A percentile compares a stretch with the other conserved stretches of the same genome.
Evolutionary conservation across 2,888 invertebrate genomes (phyloP).

Genomic region (Phortica okadai): DNA sequence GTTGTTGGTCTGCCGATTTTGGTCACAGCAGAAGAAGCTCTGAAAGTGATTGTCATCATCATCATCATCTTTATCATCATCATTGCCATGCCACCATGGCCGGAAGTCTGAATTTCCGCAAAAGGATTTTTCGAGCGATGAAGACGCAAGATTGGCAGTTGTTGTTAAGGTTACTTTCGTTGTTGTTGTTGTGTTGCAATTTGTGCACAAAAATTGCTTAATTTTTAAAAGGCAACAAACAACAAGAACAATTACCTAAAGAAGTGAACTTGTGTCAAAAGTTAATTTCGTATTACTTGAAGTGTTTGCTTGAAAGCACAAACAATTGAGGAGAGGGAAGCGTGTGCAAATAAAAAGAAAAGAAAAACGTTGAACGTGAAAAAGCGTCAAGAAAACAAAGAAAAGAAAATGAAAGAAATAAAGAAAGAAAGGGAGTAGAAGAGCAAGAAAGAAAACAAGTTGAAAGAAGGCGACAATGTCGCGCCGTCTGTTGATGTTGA

Average conservation of each 20-base stretch:
- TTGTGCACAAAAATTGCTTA: constrained; percentile 50
- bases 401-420: too few species aligned
- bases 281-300: constrained; percentile 13
- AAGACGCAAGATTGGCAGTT: neutral
- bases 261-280: constrained; percentile 15
- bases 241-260: constrained; percentile 26
- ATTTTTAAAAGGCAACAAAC: constrained; percentile 1
- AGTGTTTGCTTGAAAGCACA: neutral
- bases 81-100: neutral
- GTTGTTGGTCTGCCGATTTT: too few species aligned
- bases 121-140: neutral
- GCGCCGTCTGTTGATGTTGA: neutral
- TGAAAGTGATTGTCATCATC: too few species aligned
- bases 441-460: too few species aligned
- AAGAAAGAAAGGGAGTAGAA: too few species aligned
- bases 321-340: too few species aligned
- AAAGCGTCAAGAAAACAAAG: too few species aligned
- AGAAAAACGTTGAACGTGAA: too few species aligned
- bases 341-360: too few species aligned
- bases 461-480: neutral
- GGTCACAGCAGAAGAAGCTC: too few species aligned
- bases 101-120: neutral
- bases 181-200: constrained; percentile 51
- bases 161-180: too few species aligned
- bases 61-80: too few species aligned